These are phyloP conservation scores for Cryptoprocta ferox DNA, from an alignment of 2,797 vertebrate genomes.

Conservation along the genomic window DNA sequence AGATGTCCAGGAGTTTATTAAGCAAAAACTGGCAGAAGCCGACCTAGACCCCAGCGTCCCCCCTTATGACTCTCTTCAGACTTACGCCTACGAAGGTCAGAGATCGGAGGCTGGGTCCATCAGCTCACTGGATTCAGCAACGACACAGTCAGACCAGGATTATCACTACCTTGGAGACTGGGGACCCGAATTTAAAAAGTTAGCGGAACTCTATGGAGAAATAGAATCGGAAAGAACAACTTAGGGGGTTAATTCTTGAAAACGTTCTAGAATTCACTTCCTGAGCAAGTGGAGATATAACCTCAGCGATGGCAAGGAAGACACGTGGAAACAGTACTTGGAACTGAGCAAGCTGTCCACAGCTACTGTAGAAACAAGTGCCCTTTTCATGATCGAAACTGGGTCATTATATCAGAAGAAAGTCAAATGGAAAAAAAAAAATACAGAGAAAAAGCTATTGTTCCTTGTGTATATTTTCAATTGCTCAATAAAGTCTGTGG, in stretches of 20 bases:
- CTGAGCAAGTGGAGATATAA: constrained; percentile 78
- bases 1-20: constrained; percentile 95
- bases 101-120: constrained; percentile 95
- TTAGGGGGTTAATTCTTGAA: constrained; percentile 84
- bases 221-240: constrained; percentile 93
- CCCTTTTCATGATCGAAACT: constrained; percentile 91
- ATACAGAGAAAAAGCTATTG: constrained; percentile 91
- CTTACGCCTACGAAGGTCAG: constrained; percentile 98
- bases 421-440: constrained; percentile 87
- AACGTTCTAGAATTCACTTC: constrained; percentile 81
- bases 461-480: constrained; percentile 98
- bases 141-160: constrained; percentile 94
- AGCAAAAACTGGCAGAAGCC: constrained; percentile 94
- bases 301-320: constrained; percentile 80
- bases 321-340: constrained; percentile 81
- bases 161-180: constrained; percentile 96
- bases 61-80: constrained; percentile 98
- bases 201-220: constrained; percentile 97
- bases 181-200: constrained; percentile 96
- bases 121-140: constrained; percentile 95
- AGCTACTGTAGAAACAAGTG: constrained; percentile 91
- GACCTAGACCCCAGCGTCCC: constrained; percentile 95
- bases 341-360: constrained; percentile 88
- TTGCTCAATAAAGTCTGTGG: constrained; percentile 96
- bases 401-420: constrained; percentile 89